Evolutionary conservation across 2,888 invertebrate genomes (phyloP).

Genomic region (Congeria kusceri): DNA sequence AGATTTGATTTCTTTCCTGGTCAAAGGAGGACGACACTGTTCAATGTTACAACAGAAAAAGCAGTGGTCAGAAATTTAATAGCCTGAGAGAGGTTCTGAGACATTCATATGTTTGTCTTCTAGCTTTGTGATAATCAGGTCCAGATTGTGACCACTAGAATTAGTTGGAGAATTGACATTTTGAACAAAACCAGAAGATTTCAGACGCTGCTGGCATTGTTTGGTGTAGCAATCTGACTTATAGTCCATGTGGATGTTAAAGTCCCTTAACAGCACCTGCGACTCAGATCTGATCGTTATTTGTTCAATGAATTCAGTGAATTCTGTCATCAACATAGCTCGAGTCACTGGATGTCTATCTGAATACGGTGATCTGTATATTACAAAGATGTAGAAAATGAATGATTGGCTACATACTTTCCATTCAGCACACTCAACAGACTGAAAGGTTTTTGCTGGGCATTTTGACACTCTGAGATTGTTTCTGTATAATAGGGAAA

Average conservation of each 20-base stretch:
- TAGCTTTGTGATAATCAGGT: constrained; percentile 9
- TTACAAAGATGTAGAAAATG: constrained; percentile 29
- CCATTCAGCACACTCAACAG: constrained; percentile 24
- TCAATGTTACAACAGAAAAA: constrained; percentile 35
- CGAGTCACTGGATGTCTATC: constrained; percentile 38
- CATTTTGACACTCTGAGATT: constrained; percentile 38
- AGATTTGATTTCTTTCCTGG: constrained; percentile 9
- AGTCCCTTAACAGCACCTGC: constrained; percentile 40
- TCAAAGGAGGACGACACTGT: constrained; percentile 35
- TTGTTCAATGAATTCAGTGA: constrained; percentile 31
- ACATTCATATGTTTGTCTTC: constrained; percentile 16
- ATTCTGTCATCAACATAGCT: constrained; percentile 40
- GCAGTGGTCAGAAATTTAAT: constrained; percentile 35
- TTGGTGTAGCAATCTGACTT: constrained; percentile 36
- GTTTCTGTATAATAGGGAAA: constrained; percentile 24
- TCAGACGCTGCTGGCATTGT: constrained; percentile 29
- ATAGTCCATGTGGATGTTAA: constrained; percentile 38
- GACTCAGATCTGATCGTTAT: constrained; percentile 14
- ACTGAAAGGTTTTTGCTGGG: not conserved
- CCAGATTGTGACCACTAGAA: constrained; percentile 1
- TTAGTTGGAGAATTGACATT: constrained; percentile 15
- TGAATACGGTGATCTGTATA: constrained; percentile 49
- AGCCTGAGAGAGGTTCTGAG: constrained; percentile 17
- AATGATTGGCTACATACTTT: constrained; percentile 21
- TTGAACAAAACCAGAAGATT: constrained; percentile 36